Evolutionary conservation across 2,113 vertebrate genomes (phyloP), one percentile per base, ranked within the genome.

Genomic region (Dromaius novaehollandiae): DNA sequence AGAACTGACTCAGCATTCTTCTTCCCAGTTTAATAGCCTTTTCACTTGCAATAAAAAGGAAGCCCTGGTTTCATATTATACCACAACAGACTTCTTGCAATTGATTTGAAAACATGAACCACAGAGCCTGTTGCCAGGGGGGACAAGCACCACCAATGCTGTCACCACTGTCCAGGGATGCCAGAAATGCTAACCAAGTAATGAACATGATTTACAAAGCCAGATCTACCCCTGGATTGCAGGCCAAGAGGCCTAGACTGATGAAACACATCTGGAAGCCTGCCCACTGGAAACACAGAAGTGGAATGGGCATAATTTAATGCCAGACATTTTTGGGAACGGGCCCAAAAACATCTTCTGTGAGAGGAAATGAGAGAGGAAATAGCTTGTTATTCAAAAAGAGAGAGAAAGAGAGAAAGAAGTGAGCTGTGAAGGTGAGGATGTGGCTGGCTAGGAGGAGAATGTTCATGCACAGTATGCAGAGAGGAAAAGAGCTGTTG

Each of bases 321-420:
- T 97, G 98, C 97, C 98, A 98, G 96, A 93, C 93, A 82, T 92
- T 97, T 98, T 98, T 96, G 97, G 98, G 98, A 99, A 98, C 30
- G 30, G 83, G 93, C 98, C 98, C 98, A 98, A 98, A 98, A 98
- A 97, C 96, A 97, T 98, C 98, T 98, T 98, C 98, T 98, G 98
- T 97, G 97, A 97, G 93, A 98, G 96, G 97, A 99, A 98, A 98
- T 98, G 97, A 98, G 97, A 92, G 91, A 97, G 98, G 98, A 99
- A 98, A 98, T 96, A 92, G 96, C 93, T 98, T 98, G 97, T 98
- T 98, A 98, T 97, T 97, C 96, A 96, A 96, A 88, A 90, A 96
- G 93, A 86, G 94, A 93, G 92, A 95, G 95, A 93, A 90, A 97
- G 93, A 92, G 93, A 96, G 91, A 82, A 90, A 96, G 94, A 97